Base-by-base conservation (phyloP, 2,888 invertebrate species). In the Caenorhabditis wallacei region DNA sequence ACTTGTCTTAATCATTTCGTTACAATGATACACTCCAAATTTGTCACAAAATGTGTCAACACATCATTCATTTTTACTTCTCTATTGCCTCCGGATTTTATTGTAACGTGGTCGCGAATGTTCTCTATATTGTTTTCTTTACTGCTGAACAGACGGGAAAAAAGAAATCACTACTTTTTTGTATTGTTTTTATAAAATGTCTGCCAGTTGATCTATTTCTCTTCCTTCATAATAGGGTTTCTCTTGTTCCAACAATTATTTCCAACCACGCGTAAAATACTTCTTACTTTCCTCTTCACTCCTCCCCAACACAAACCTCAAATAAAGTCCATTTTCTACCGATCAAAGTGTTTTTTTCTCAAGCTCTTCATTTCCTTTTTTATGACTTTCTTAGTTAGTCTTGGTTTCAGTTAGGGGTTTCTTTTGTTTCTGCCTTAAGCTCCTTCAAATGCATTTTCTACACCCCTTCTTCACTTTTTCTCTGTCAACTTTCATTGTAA, bases 121-220 rank as follows among this genome's bases (percentile, higher is more conserved):
- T 69, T 78, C 78, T 78, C 69, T 78, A 69, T 78, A 51, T 68
- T 76, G 76, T 75, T 63, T 46, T 30, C 75, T 78, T 69, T 69
- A 69, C 78, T 78, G 69, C 78, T 78, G 78, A 61, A 35, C 78
- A 69, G 78, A 78, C 78, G 78, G 78, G 78, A 46, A 57, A 69
- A 76, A 69, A n/a, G n/a, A n/a, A 43, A 43, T 35, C 16, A 56
- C 37, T 37, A 30, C 24, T 51, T 54, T 78, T 56, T 59, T 78
- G 61, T 78, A 43, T 69, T 46, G 40, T 57, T 61, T 61, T n/a
- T 53, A 24, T 20, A 20, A 54, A 53, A 16, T 59, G n/a, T 40
- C 56, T 46, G 20, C 22, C 53, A 26, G 30, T 46, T 43, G 18
- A 43, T 24, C 16, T 40, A 40, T 40, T 16, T 40, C 40, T 13